Evolutionary conservation across 1,140 invertebrate genomes (phyloP).

Genomic region (Chrysomallon squamiferum): DNA sequence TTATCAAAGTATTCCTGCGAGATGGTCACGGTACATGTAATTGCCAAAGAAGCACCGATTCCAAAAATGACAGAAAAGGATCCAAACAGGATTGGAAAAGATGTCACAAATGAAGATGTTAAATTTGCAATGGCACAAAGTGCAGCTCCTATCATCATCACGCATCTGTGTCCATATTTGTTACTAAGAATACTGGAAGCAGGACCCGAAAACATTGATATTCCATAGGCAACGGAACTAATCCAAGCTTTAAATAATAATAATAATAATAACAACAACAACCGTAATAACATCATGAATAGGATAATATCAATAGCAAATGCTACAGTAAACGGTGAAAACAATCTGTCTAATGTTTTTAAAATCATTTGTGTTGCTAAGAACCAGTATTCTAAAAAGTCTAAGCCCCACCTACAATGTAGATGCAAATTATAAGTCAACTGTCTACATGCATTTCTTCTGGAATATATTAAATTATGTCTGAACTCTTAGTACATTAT

Average conservation of each 20-base stretch:
- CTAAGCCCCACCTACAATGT: too few relatives aligned
- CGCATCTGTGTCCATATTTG: conserved; percentile 31
- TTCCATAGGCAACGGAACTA: conserved; percentile 45
- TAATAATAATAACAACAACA: background rate
- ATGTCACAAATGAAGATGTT: conserved; percentile 37
- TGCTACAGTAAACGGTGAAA: too few relatives aligned
- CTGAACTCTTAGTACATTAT: too few relatives aligned
- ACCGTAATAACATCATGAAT: background rate
- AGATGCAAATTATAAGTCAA: too few relatives aligned
- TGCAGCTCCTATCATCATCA: conserved; percentile 36
- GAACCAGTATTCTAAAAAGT: too few relatives aligned
- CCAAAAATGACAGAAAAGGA: conserved; percentile 49
- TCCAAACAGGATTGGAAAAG: conserved; percentile 27
- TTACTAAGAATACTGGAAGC: conserved; percentile 32
- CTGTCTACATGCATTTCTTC: too few relatives aligned
- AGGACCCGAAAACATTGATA: conserved; percentile 48
- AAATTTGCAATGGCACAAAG: conserved; percentile 39
- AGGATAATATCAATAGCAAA: too few relatives aligned
- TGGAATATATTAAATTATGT: too few relatives aligned
- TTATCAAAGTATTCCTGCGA: conserved; percentile 48
- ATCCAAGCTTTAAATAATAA: conserved; percentile 45
- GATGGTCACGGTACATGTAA: conserved; percentile 47
- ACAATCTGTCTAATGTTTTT: too few relatives aligned
- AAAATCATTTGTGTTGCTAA: too few relatives aligned
- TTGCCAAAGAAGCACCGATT: conserved; percentile 41